Evolutionary conservation across 2,797 vertebrate species (phyloP).

Genomic region (Alcedo quadribrachys): DNA sequence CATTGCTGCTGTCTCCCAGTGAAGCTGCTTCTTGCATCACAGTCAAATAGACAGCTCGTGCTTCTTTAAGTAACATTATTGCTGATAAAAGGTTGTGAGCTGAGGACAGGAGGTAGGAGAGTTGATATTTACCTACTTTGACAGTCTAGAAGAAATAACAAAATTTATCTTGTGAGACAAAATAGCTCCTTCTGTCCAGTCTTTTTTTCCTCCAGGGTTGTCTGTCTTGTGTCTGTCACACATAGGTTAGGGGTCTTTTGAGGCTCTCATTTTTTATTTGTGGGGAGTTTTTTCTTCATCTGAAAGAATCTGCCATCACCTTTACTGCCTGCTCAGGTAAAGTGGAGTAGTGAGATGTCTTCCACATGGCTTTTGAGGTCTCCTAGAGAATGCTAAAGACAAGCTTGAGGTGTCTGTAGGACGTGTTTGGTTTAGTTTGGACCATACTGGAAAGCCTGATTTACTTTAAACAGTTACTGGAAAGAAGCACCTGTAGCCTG

Average conservation of each 20-base stretch:
- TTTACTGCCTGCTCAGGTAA: background rate
- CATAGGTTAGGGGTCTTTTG: background rate
- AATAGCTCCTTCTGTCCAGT: background rate
- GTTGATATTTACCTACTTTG: background rate
- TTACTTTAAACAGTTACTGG: background rate
- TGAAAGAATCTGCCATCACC: background rate
- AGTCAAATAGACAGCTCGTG: background rate
- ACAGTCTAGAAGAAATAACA: background rate
- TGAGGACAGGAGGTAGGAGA: background rate
- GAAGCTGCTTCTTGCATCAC: background rate
- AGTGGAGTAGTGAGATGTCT: background rate
- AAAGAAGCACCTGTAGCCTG: background rate
- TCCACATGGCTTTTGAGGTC: background rate
- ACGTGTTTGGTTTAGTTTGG: background rate
- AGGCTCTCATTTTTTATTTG: background rate
- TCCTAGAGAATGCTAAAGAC: background rate
- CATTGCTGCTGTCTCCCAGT: background rate
- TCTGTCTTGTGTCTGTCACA: background rate
- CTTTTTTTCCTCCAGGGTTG: background rate
- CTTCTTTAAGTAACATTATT: background rate
- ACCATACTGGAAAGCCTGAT: background rate
- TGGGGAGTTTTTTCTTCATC: background rate
- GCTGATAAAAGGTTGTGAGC: background rate
- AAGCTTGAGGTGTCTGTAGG: background rate
- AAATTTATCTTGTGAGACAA: background rate